These are phyloP conservation scores for Cyprinodon tularosa DNA, from an alignment of 2,113 vertebrate species.

Conservation along the genomic window DNA sequence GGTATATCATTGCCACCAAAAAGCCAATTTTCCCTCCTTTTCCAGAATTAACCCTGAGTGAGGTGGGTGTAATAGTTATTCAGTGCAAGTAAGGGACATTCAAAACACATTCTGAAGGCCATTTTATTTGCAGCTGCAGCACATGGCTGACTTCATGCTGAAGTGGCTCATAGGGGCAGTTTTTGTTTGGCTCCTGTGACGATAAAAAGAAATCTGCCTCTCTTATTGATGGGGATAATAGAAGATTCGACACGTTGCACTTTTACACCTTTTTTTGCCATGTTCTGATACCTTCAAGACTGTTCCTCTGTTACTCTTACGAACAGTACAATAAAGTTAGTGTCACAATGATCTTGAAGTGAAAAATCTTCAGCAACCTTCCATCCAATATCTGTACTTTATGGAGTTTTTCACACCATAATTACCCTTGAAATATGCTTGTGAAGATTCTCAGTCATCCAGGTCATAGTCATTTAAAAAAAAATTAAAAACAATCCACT, in stretches of 20 bases:
- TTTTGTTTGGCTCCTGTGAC: slow-evolving; percentile 50
- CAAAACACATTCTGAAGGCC: slow-evolving; percentile 61
- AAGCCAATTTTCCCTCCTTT: slow-evolving; percentile 61
- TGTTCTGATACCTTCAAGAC: slow-evolving; percentile 20
- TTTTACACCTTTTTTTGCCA: slow-evolving; percentile 41
- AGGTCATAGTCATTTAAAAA: too few relatives aligned
- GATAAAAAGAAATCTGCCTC: slow-evolving; percentile 36
- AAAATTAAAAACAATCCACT: too few relatives aligned
- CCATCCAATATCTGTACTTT: slow-evolving; percentile 34
- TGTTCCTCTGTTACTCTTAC: slow-evolving; percentile 24
- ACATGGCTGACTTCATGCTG: slow-evolving; percentile 63
- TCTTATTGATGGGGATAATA: slow-evolving; percentile 64
- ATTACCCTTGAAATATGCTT: slow-evolving; percentile 23
- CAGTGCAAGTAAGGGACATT: slow-evolving; percentile 57
- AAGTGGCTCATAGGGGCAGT: slow-evolving; percentile 56
- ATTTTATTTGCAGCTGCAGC: slow-evolving; percentile 64
- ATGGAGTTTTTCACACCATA: slow-evolving; percentile 22
- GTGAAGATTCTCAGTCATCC: too few relatives aligned
- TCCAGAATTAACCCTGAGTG: slow-evolving; percentile 64
- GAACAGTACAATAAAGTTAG: slow-evolving; percentile 51
- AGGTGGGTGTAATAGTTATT: slow-evolving; percentile 64
- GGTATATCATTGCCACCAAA: slow-evolving; percentile 53
- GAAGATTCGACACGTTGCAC: slow-evolving; percentile 63
- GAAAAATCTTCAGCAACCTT: slow-evolving; percentile 46
- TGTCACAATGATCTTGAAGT: slow-evolving; percentile 46